Conservation (phyloP, 1,140 invertebrate genomes). For the Eueides isabella region DNA sequence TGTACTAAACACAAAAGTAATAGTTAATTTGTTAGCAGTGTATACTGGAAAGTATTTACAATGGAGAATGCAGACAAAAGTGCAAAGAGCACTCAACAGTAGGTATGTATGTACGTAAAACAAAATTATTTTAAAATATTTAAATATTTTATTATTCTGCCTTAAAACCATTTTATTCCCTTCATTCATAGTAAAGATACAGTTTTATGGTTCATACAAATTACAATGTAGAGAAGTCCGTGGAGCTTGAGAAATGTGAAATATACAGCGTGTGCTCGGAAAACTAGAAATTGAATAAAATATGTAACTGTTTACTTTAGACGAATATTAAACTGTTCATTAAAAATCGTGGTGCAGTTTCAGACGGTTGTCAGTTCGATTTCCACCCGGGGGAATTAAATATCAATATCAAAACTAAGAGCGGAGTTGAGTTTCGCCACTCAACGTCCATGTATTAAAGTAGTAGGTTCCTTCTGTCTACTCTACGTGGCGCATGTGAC, state of each 20-base stretch:
- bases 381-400: no score
- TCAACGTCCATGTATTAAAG: no score
- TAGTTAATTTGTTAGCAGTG: neutral
- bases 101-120: neutral
- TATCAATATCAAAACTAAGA: no score
- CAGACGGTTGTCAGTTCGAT: no score
- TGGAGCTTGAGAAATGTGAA: neutral
- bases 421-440: no score
- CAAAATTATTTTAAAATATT: neutral
- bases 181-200: neutral
- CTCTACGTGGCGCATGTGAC: no score
- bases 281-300: neutral
- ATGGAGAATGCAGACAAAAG: neutral
- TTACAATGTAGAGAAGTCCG: constrained; percentile 6
- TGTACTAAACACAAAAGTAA: neutral
- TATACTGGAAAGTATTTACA: neutral
- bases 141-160: neutral
- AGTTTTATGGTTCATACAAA: neutral
- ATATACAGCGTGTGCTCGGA: neutral
- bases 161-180: neutral
- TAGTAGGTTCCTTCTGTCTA: no score
- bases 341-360: no score
- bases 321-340: no score
- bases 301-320: no score
- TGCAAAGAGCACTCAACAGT: neutral